Evolutionary conservation across 2,888 invertebrate genomes (phyloP).

Genomic region (Eilema sororculum): DNA sequence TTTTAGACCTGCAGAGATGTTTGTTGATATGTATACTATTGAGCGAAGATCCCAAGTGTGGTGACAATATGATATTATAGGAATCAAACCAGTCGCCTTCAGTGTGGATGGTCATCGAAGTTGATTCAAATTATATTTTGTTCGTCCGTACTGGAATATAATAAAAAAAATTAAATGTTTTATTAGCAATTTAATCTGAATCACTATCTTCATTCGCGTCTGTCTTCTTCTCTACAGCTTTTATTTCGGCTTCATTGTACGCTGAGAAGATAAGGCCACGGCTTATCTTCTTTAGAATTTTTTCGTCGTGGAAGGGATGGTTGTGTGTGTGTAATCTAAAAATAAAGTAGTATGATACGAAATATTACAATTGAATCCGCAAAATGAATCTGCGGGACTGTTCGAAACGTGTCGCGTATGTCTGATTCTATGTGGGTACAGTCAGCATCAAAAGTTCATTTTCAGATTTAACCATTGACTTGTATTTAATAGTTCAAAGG

Average conservation of each 20-base stretch:
- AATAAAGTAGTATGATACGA: not conserved
- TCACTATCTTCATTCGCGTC: not conserved
- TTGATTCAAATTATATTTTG: not conserved
- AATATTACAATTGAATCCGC: no score
- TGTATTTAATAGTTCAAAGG: not conserved
- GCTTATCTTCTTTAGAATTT: slow-evolving; percentile 1
- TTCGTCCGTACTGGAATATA: not conserved
- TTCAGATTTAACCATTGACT: no score
- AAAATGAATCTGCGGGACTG: no score
- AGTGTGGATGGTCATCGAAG: no score
- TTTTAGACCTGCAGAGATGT: no score
- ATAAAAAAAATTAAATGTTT: not conserved
- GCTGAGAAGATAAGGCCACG: not conserved
- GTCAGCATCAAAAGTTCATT: no score
- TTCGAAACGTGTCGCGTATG: no score
- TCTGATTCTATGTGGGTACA: no score
- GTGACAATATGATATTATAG: no score
- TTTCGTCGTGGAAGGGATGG: slow-evolving; percentile 7
- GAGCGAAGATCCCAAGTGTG: no score
- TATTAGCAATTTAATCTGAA: not conserved
- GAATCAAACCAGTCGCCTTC: no score
- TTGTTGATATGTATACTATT: no score
- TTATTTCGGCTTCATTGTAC: not conserved
- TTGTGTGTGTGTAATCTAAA: not conserved
- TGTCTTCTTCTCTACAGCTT: not conserved